phyloP scores from a whole-genome alignment of 2,113 vertebrate species.

The Osmerus mordax region DNA sequence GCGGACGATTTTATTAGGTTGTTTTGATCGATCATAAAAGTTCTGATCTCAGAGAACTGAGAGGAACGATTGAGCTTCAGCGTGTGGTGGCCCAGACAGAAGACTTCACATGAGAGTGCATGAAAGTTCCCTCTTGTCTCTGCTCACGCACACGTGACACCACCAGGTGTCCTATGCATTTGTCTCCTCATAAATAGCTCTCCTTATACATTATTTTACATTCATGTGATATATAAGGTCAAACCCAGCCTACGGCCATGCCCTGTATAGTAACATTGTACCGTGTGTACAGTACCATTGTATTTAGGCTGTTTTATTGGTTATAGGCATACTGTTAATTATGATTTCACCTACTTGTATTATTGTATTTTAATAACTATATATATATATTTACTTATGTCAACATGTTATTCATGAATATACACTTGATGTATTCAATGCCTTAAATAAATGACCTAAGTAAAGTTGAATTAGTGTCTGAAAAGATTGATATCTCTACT shows the following conservation, averaged over 20 bases:
- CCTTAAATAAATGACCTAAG: constrained; percentile 65
- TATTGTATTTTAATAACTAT: constrained; percentile 23
- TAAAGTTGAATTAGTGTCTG: background rate
- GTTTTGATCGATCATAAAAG: background rate
- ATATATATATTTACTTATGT: constrained; percentile 35
- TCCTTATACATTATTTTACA: background rate
- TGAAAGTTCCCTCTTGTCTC: background rate
- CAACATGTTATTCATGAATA: constrained; percentile 33
- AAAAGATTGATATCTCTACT: background rate
- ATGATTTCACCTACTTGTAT: constrained; percentile 18
- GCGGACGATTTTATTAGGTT: constrained; percentile 1
- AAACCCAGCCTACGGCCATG: constrained; percentile 7
- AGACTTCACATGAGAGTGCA: background rate
- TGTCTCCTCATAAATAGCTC: background rate
- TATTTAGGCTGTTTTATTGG: too few species aligned
- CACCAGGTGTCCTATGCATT: background rate
- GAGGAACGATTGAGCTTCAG: background rate
- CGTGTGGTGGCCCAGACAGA: background rate
- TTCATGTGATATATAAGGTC: constrained; percentile 23
- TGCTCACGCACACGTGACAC: background rate
- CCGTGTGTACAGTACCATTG: too few species aligned
- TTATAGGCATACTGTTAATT: constrained; percentile 6
- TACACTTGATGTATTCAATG: constrained; percentile 52
- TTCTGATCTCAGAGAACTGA: background rate
- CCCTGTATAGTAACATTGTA: constrained; percentile 23